Conservation (phyloP, 2,888 invertebrate genomes). For the Drosophila tanythrix region DNA sequence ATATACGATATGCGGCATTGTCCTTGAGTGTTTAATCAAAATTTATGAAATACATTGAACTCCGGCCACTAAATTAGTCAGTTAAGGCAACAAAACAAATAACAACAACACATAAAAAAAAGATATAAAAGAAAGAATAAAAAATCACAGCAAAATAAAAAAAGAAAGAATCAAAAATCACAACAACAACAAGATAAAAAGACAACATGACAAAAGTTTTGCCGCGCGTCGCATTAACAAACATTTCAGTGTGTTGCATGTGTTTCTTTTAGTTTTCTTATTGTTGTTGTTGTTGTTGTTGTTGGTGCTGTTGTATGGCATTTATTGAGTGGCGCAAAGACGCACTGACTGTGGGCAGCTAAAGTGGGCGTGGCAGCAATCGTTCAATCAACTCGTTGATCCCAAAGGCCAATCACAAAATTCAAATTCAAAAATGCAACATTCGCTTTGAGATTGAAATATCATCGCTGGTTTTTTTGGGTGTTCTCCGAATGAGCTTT, state of each 20-base stretch:
- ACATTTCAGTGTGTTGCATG: conserved; percentile 54
- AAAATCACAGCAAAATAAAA: background rate
- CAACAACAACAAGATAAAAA: conserved; percentile 39
- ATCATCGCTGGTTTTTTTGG: conserved; percentile 23
- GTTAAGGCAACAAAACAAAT: conserved; percentile 62
- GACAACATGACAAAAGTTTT: conserved; percentile 72
- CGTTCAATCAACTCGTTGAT: conserved; percentile 68
- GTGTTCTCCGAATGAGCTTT: background rate
- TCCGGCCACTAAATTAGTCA: conserved; percentile 76
- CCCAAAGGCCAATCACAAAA: conserved; percentile 39
- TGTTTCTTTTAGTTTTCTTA: conserved; percentile 7
- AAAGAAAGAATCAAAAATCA: conserved; percentile 13
- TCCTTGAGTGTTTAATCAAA: conserved; percentile 81
- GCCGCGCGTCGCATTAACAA: conserved; percentile 70
- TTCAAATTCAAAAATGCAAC: conserved; percentile 50
- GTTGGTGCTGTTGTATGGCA: conserved; percentile 2
- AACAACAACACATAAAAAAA: conserved; percentile 6
- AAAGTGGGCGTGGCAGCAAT: conserved; percentile 25
- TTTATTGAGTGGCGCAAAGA: conserved; percentile 8
- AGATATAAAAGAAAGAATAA: background rate
- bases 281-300: conserved; percentile 1
- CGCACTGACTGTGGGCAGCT: conserved; percentile 8
- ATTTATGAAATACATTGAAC: conserved; percentile 82
- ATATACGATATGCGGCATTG: conserved; percentile 62
- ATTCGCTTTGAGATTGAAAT: conserved; percentile 31